These are phyloP conservation scores for Andrena fulva DNA, from an alignment of 2,888 invertebrate genomes.

Conservation along the genomic window DNA sequence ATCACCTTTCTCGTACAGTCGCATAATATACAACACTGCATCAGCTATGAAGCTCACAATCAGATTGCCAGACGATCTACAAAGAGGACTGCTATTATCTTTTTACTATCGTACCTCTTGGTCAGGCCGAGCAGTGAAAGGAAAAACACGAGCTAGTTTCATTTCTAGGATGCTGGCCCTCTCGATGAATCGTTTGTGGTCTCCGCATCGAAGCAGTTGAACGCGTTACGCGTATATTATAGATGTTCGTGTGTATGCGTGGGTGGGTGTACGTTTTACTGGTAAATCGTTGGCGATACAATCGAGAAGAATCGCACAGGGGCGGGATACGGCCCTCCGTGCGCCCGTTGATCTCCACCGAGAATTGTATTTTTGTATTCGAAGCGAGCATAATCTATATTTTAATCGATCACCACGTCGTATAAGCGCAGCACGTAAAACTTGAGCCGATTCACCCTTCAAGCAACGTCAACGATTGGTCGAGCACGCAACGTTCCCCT, in stretches of 20 bases:
- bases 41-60: not conserved
- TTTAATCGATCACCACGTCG: constrained; percentile 66
- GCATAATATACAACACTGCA: not conserved
- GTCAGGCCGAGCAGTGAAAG: not conserved
- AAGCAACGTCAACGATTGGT: not conserved
- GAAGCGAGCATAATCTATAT: constrained; percentile 69
- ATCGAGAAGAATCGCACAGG: constrained; percentile 39
- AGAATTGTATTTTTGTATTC: constrained; percentile 75
- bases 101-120: constrained; percentile 18
- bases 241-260: constrained; percentile 23
- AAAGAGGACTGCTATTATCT: constrained; percentile 22
- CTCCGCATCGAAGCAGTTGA: constrained; percentile 1
- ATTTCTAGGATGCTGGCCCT: not conserved
- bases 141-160: not conserved
- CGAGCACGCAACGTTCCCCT: not conserved
- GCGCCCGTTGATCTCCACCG: constrained; percentile 61
- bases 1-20: not conserved
- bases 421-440: constrained; percentile 46
- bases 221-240: constrained; percentile 15
- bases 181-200: not conserved
- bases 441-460: constrained; percentile 36
- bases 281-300: constrained; percentile 45
- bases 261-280: constrained; percentile 36
- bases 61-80: not conserved
- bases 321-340: constrained; percentile 50